Conservation (phyloP, 2,113 vertebrate genomes). For the Mungos mungo region DNA sequence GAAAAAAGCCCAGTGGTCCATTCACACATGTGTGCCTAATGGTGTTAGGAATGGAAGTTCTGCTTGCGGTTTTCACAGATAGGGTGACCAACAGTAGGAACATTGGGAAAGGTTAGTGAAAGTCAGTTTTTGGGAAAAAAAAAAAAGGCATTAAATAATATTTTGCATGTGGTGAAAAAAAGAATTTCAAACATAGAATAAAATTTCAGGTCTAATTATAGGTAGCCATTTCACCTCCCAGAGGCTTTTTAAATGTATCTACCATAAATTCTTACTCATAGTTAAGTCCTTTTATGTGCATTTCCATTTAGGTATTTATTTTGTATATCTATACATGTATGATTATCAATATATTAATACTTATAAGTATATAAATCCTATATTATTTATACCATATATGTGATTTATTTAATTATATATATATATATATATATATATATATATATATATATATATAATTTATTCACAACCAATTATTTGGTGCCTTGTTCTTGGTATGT, state of each 20-base stretch:
- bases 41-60: not conserved
- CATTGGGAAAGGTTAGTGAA: not conserved
- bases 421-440: not conserved
- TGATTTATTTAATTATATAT: not conserved
- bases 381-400: not conserved
- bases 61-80: not conserved
- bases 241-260: not conserved
- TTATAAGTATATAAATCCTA: not conserved
- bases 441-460: not conserved
- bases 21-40: no score
- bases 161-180: not conserved
- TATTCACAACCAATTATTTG: not conserved
- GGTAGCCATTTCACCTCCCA: not conserved
- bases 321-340: not conserved
- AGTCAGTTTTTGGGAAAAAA: not conserved
- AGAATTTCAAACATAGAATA: not conserved
- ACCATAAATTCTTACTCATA: not conserved
- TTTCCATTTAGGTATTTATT: not conserved
- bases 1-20: not conserved
- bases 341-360: not conserved
- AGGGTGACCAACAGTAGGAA: not conserved
- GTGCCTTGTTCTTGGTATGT: not conserved
- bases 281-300: not conserved
- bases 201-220: not conserved
- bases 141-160: not conserved